A percentile compares a stretch with the other conserved stretches of the same genome.
These are phyloP conservation scores for Enteromius trimaculatus DNA, from an alignment of 2,797 vertebrate genomes.

Conservation along the genomic window DNA sequence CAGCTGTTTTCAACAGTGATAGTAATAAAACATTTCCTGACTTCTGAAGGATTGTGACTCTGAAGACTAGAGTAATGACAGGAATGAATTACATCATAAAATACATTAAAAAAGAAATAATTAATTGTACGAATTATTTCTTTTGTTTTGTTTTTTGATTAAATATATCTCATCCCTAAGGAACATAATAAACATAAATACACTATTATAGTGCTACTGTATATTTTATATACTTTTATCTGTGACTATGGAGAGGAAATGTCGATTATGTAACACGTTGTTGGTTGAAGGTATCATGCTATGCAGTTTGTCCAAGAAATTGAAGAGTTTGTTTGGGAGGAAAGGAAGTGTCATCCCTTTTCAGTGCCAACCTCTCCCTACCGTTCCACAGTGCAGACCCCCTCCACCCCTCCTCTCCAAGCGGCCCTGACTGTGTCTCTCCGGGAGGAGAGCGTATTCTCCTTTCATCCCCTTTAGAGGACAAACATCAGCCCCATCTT, in stretches of 20 bases:
- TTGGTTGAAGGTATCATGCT: neutral
- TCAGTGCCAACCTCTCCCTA: slow-evolving; percentile 26
- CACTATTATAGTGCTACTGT: neutral
- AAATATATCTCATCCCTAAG: neutral
- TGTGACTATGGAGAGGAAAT: neutral
- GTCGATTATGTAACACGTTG: neutral
- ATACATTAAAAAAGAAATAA: neutral
- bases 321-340: neutral
- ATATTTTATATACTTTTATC: neutral
- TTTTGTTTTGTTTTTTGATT: neutral
- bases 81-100: neutral
- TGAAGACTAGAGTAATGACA: neutral
- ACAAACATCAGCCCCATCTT: slow-evolving; percentile 85
- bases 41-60: neutral
- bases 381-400: slow-evolving; percentile 53
- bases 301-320: neutral
- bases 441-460: slow-evolving; percentile 76
- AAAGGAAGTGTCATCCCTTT: slow-evolving; percentile 30
- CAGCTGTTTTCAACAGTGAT: neutral
- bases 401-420: slow-evolving; percentile 51
- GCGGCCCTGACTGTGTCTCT: slow-evolving; percentile 74
- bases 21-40: neutral
- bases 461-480: slow-evolving; percentile 87
- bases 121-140: neutral
- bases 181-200: neutral